phyloP scores from a whole-genome alignment of 2,113 vertebrate genomes.

The Gnathonemus echidnorhynchus region DNA sequence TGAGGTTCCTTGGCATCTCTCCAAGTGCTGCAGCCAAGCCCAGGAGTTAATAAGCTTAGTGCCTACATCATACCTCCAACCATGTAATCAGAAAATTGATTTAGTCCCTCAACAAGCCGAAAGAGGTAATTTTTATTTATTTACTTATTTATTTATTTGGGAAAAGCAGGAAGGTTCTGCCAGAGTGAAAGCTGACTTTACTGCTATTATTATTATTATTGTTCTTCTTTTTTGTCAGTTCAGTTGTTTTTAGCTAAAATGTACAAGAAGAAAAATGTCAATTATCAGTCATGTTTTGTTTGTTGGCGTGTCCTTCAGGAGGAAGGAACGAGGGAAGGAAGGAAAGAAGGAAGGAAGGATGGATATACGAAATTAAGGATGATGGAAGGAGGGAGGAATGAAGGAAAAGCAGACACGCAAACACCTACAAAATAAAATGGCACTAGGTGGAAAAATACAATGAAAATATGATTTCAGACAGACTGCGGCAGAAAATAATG shows the following conservation, averaged over 20 bases:
- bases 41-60: slow-evolving; percentile 47
- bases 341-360: not conserved
- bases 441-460: not conserved
- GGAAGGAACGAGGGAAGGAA: not conserved
- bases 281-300: not conserved
- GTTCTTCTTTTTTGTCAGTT: not conserved
- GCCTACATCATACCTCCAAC: slow-evolving; percentile 42
- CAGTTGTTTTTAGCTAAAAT: not conserved
- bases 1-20: slow-evolving; percentile 25
- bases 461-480: not conserved
- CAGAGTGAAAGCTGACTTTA: not conserved
- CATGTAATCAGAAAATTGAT: slow-evolving; percentile 49
- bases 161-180: not conserved
- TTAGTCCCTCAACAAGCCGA: slow-evolving; percentile 35
- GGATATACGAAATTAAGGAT: not conserved
- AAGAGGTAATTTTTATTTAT: slow-evolving; percentile 28
- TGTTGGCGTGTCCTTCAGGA: not conserved
- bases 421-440: not conserved
- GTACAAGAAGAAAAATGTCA: not conserved
- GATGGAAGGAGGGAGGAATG: not conserved
- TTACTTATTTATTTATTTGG: slow-evolving; percentile 24
- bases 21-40: slow-evolving; percentile 35
- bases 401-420: not conserved
- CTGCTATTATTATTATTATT: not conserved
- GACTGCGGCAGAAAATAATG: not conserved